A percentile compares a stretch with the other conserved stretches of the same genome.
These are phyloP conservation scores for Anastatus disparis DNA, from an alignment of 1,140 invertebrate species.

Conservation along the genomic window DNA sequence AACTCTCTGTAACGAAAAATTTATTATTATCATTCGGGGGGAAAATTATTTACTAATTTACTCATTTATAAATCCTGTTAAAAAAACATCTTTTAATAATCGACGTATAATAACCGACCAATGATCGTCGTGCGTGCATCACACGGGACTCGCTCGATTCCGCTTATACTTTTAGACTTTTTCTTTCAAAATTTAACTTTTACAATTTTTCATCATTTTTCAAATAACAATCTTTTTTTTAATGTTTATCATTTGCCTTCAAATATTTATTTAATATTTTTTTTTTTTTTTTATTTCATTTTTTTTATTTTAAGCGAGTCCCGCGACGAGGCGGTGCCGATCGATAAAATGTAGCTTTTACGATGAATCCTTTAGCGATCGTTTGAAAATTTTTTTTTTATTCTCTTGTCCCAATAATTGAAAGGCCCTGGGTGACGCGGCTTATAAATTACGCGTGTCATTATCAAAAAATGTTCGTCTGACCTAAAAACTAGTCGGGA, in stretches of 20 bases:
- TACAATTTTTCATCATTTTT: neutral
- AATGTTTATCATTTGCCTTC: too few relatives aligned
- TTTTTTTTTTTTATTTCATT: too few relatives aligned
- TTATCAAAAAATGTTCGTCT: slow-evolving; percentile 57
- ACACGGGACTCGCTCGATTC: slow-evolving; percentile 45
- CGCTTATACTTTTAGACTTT: neutral
- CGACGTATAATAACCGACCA: slow-evolving; percentile 52
- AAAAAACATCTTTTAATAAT: slow-evolving; percentile 42
- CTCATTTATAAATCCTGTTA: slow-evolving; percentile 41
- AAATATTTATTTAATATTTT: too few relatives aligned
- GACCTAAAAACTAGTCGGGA: slow-evolving; percentile 40
- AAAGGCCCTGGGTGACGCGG: slow-evolving; percentile 58
- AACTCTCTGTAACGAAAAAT: slow-evolving; percentile 66
- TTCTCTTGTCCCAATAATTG: slow-evolving; percentile 60
- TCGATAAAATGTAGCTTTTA: slow-evolving; percentile 56
- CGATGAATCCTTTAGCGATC: slow-evolving; percentile 65
- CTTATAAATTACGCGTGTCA: slow-evolving; percentile 56
- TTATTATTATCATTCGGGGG: slow-evolving; percentile 42
- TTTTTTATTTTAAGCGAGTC: slow-evolving; percentile 10
- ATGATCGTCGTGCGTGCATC: slow-evolving; percentile 56
- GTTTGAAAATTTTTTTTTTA: slow-evolving; percentile 48
- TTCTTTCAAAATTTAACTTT: neutral
- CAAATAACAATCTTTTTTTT: slow-evolving; percentile 3
- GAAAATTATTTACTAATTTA: slow-evolving; percentile 41
- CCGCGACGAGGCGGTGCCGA: slow-evolving; percentile 40